phyloP scores from a whole-genome alignment of 2,888 invertebrate genomes.

The Apoderus coryli region DNA sequence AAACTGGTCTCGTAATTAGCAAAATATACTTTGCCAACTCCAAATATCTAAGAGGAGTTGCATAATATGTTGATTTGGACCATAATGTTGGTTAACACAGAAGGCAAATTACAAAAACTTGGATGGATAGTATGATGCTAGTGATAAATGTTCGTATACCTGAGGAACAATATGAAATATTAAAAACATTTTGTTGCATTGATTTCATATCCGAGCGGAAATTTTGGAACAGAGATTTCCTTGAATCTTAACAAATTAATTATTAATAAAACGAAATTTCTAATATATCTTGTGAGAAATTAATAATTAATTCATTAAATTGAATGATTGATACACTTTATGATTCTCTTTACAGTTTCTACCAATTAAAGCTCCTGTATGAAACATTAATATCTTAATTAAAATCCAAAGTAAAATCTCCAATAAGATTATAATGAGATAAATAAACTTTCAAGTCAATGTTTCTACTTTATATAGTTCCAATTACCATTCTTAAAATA shows the following conservation, averaged over 20 bases:
- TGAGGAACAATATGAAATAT: slow-evolving; percentile 48
- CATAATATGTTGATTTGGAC: slow-evolving; percentile 56
- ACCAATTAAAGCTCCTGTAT: too few species aligned
- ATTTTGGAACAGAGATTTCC: slow-evolving; percentile 52
- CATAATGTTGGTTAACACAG: slow-evolving; percentile 47
- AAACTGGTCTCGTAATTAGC: slow-evolving; percentile 50
- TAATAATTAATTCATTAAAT: too few species aligned
- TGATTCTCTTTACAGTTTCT: too few species aligned
- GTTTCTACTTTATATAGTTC: too few species aligned
- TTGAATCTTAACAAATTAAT: slow-evolving; percentile 47
- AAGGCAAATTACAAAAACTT: slow-evolving; percentile 44
- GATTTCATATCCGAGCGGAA: slow-evolving; percentile 51
- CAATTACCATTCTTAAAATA: too few species aligned
- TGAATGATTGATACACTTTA: too few species aligned
- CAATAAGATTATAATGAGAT: too few species aligned
- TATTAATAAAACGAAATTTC: too few species aligned
- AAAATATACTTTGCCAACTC: slow-evolving; percentile 48
- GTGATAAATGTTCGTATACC: slow-evolving; percentile 63
- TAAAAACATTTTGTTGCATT: slow-evolving; percentile 59
- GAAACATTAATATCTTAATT: too few species aligned
- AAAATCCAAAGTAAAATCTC: too few species aligned
- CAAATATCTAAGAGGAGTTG: slow-evolving; percentile 50
- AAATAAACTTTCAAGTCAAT: too few species aligned
- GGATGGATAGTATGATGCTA: slow-evolving; percentile 64
- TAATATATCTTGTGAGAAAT: too few species aligned